Conservation (phyloP, 2,797 vertebrate species). For the Ceryle rudis region DNA sequence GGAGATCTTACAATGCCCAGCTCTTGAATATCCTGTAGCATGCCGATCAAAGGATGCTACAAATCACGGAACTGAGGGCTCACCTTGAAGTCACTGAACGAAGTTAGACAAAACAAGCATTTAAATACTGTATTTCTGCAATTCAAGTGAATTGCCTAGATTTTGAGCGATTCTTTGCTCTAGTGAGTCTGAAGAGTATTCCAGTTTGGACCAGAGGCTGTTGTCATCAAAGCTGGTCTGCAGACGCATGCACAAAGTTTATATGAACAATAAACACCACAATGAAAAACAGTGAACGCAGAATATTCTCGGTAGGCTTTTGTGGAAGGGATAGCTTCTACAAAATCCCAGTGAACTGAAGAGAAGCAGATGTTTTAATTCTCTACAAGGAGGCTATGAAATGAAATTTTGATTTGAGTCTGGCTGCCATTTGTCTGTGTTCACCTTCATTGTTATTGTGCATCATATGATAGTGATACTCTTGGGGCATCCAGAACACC, state of each 20-base stretch:
- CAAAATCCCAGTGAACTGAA: not conserved
- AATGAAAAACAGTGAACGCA: not conserved
- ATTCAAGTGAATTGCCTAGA: not conserved
- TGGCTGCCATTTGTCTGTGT: not conserved
- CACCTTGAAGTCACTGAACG: not conserved
- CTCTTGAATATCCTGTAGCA: not conserved
- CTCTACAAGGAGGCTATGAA: not conserved
- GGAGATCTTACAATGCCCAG: not conserved
- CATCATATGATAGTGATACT: not conserved
- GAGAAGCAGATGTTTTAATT: slow-evolving; percentile 15
- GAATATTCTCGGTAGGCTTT: not conserved
- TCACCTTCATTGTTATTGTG: not conserved
- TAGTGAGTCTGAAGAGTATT: not conserved
- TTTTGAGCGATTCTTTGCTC: not conserved
- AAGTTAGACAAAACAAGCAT: not conserved
- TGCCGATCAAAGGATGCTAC: not conserved
- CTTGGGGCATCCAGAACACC: not conserved
- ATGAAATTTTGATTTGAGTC: slow-evolving; percentile 13
- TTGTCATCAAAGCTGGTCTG: not conserved
- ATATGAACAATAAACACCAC: not conserved
- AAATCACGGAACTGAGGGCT: not conserved
- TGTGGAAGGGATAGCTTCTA: not conserved
- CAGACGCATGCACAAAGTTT: not conserved
- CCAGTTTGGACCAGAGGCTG: not conserved
- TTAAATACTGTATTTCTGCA: not conserved